Evolutionary conservation across 30 jellyfish, hydroid and myxozoan genomes (phyloP), one percentile per base, ranked within the genome.

Genomic region (Turritopsis rubra): DNA sequence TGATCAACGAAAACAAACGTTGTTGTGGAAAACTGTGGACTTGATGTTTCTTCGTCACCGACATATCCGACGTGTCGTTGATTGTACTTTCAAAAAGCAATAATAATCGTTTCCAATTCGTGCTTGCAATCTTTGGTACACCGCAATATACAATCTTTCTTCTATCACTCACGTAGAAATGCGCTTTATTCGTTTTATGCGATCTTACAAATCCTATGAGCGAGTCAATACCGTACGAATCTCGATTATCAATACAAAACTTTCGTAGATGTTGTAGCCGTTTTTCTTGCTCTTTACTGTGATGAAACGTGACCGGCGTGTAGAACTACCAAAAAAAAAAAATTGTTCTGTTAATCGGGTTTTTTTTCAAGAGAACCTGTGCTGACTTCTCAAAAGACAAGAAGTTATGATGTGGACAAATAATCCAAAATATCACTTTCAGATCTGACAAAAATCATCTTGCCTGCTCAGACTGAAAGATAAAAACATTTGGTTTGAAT

Each of bases 101-200:
- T 26, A 80, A n/a, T 21, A 80, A 18, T n/a, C 87, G 52, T 26
- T 80, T 80, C 87, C 87, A 80, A 29, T 80, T 80, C 18, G 87
- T 80, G 7, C 87, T 80, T 28, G 87, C 87, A 52, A 80, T 1
- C n/a, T 80, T 80, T 7, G 87, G 87, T 53, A 80, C 87, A 21
- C 71, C 52, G 41, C 87, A 80, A 21, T 80, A 80, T 21, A 80
- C 52, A 21, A 80, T 31, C 52, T 21, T 53, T 65, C 16, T 53
- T 18, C 21, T 54, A 52, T 65, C 82, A 80, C 87, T 80, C 21
- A 80, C 87, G 20, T 53, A 80, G 21, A 80, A 52, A 53, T 80
- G 87, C 16, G 71, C 87, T 27, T 80, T 80, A 19, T 53, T 53
- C 53, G 29, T 54, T 80, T 21, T 80, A 27, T 23, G 30, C 72